Evolutionary conservation across 2,113 vertebrate genomes (phyloP).

Genomic region (Austrofundulus limnaeus): DNA sequence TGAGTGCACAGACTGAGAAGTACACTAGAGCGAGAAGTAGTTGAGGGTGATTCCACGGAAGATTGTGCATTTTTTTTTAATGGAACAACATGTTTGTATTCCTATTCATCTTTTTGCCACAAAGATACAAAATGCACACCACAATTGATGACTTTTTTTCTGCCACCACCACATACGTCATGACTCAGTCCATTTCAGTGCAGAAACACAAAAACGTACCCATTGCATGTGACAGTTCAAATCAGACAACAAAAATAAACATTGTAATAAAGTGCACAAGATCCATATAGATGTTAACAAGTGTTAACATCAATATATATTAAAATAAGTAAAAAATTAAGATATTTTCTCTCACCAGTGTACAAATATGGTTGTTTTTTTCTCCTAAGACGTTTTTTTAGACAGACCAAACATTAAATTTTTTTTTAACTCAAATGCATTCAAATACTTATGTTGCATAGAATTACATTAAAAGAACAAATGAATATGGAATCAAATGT

Average conservation of each 20-base stretch:
- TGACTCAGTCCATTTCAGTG: conserved; percentile 51
- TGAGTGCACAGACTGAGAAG: conserved; percentile 44
- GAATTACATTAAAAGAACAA: conserved; percentile 87
- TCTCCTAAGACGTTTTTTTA: conserved; percentile 66
- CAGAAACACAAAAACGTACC: conserved; percentile 58
- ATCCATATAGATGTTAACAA: conserved; percentile 70
- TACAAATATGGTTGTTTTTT: conserved; percentile 81
- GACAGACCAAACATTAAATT: conserved; percentile 66
- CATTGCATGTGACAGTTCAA: conserved; percentile 46
- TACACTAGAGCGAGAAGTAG: conserved; percentile 29
- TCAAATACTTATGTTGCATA: conserved; percentile 93
- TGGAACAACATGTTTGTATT: conserved; percentile 39
- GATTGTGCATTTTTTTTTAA: conserved; percentile 60
- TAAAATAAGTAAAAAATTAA: conserved; percentile 76
- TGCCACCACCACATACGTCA: conserved; percentile 38
- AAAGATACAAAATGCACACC: conserved; percentile 60
- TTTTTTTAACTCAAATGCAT: conserved; percentile 78
- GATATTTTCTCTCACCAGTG: conserved; percentile 66
- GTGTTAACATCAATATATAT: conserved; percentile 68
- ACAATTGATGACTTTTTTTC: conserved; percentile 43
- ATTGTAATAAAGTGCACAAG: conserved; percentile 80
- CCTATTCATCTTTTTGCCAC: conserved; percentile 62
- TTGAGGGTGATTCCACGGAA: conserved; percentile 15
- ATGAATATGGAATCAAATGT: conserved; percentile 76
- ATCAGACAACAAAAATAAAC: conserved; percentile 56